Evolutionary conservation across 2,888 invertebrate species (phyloP).

Genomic region (Caenorhabditis uteleia): DNA sequence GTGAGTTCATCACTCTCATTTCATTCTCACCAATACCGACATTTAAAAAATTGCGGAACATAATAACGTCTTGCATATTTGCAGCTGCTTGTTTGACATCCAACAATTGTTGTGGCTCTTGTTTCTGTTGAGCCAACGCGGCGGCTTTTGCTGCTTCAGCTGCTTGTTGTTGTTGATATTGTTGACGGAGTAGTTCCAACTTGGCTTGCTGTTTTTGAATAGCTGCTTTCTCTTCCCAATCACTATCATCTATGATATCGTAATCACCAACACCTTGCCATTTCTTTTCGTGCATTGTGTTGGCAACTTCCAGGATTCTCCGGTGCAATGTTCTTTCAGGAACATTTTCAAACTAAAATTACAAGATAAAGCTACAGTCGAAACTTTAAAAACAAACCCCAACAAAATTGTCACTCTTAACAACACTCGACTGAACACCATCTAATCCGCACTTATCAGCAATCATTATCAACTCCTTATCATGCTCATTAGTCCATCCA

Average conservation of each 20-base stretch:
- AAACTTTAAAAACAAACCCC: conserved; percentile 47
- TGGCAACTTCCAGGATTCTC: conserved; percentile 60
- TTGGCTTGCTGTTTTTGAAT: conserved; percentile 23
- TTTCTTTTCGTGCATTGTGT: conserved; percentile 57
- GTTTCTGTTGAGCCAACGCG: conserved; percentile 5
- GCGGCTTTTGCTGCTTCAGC: conserved; percentile 11
- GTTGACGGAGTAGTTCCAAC: conserved; percentile 23
- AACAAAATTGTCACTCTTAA: conserved; percentile 47
- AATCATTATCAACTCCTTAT: conserved; percentile 87
- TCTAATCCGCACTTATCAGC: conserved; percentile 73
- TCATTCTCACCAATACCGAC: conserved; percentile 28
- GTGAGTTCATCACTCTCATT: conserved; percentile 21
- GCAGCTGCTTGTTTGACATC: too few species aligned
- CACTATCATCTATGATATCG: conserved; percentile 58
- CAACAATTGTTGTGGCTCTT: conserved; percentile 26
- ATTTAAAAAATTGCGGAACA: conserved; percentile 21
- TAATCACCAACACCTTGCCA: conserved; percentile 59
- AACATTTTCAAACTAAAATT: too few species aligned
- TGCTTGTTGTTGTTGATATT: conserved; percentile 7
- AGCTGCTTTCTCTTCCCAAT: conserved; percentile 28
- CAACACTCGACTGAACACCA: conserved; percentile 47
- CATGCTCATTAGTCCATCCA: conserved; percentile 77
- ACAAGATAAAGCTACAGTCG: too few species aligned
- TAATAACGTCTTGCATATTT: conserved; percentile 18
- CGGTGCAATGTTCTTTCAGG: conserved; percentile 60